Evolutionary conservation across 2,797 vertebrate genomes (phyloP).

Genomic region (Valencia hispanica): DNA sequence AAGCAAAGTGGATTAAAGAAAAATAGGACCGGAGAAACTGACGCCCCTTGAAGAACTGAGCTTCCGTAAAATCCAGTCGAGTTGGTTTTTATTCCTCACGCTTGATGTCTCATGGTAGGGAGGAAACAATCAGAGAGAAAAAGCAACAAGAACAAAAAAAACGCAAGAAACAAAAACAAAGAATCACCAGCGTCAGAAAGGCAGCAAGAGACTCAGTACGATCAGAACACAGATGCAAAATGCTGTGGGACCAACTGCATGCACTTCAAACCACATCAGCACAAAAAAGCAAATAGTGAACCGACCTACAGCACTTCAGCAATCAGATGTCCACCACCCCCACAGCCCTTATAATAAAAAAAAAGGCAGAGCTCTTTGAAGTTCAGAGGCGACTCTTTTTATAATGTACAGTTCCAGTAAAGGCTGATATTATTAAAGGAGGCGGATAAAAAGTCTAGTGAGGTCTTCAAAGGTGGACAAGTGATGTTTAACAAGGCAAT

Average conservation of each 20-base stretch:
- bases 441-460: slow-evolving; percentile 55
- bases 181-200: slow-evolving; percentile 16
- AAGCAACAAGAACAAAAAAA: neutral
- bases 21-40: slow-evolving; percentile 30
- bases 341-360: neutral
- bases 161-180: too few relatives aligned
- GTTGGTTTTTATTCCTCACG: slow-evolving; percentile 46
- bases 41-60: slow-evolving; percentile 32
- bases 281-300: slow-evolving; percentile 24
- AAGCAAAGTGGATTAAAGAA: slow-evolving; percentile 38
- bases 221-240: slow-evolving; percentile 61
- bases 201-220: slow-evolving; percentile 25
- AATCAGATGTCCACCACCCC: slow-evolving; percentile 20
- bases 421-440: slow-evolving; percentile 56
- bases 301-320: slow-evolving; percentile 38
- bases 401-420: slow-evolving; percentile 36
- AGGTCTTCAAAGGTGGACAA: slow-evolving; percentile 69
- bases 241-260: slow-evolving; percentile 51
- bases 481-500: slow-evolving; percentile 70
- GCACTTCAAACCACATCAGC: slow-evolving; percentile 48
- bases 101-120: slow-evolving; percentile 26
- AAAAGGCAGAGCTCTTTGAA: slow-evolving; percentile 45
- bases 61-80: slow-evolving; percentile 30
- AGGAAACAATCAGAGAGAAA: slow-evolving; percentile 41
- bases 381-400: slow-evolving; percentile 47